These are phyloP conservation scores for Lasioglossum marginatum DNA, from an alignment of 2,888 invertebrate genomes.

Conservation along the genomic window DNA sequence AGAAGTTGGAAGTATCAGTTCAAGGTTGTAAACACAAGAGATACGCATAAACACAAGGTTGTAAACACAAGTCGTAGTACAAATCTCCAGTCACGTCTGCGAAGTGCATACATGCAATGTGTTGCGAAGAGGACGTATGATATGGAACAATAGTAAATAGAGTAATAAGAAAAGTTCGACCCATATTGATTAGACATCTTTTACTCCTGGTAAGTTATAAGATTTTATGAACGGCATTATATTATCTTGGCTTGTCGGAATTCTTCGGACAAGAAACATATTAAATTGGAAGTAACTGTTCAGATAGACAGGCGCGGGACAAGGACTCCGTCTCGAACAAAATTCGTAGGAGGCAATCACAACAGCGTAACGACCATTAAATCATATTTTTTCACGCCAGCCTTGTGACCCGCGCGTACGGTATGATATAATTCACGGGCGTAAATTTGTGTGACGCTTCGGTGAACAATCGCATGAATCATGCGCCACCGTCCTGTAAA, in stretches of 20 bases:
- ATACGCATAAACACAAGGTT: no score
- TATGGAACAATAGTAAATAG: no score
- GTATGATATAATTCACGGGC: conserved; percentile 14
- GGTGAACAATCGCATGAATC: conserved; percentile 2
- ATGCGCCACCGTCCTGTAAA: not conserved
- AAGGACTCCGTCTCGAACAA: conserved; percentile 17
- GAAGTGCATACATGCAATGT: no score
- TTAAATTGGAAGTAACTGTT: not conserved
- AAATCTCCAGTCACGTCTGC: no score
- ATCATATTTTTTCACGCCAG: conserved; percentile 37
- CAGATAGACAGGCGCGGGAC: not conserved
- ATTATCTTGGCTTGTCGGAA: not conserved
- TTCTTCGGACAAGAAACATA: not conserved
- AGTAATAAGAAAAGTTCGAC: no score
- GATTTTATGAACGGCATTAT: not conserved
- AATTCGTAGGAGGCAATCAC: conserved; percentile 26
- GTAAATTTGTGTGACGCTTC: conserved; percentile 1
- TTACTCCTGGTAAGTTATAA: not conserved
- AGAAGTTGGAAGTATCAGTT: no score
- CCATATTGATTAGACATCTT: no score
- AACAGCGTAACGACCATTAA: conserved; percentile 34
- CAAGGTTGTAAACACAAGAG: no score
- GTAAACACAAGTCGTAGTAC: no score
- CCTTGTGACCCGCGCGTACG: conserved; percentile 7
- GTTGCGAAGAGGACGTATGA: no score